These are phyloP conservation scores for Acholoe squamosa DNA, from an alignment of 2,888 invertebrate species.

Conservation along the genomic window DNA sequence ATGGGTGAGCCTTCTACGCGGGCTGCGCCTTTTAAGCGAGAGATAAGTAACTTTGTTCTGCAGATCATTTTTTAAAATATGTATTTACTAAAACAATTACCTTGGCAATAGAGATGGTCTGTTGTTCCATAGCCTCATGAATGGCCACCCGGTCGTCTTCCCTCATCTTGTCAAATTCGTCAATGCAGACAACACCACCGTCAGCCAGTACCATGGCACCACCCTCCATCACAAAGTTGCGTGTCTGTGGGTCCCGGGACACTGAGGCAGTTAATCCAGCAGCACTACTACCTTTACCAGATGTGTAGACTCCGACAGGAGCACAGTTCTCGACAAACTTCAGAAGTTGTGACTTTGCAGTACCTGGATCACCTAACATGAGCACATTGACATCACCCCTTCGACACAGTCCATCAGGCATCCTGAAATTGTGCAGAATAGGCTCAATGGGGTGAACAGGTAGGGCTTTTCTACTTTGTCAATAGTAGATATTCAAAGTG, in stretches of 20 bases:
- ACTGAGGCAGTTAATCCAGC: conserved; percentile 99
- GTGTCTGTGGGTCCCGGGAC: conserved; percentile 94
- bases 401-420: conserved; percentile 97
- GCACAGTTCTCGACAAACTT: conserved; percentile 98
- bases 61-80: no score
- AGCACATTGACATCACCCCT: conserved; percentile 98
- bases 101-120: conserved; percentile 99
- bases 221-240: conserved; percentile 98
- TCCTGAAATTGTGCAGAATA: conserved; percentile 78
- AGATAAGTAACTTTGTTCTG: no score
- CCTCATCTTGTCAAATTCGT: conserved; percentile 99
- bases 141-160: conserved; percentile 99
- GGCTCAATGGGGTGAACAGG: neutral
- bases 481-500: no score
- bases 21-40: no score
- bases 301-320: conserved; percentile 96
- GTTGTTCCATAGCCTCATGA: conserved; percentile 99
- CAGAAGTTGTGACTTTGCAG: conserved; percentile 98
- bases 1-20: no score
- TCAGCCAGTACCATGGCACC: conserved; percentile 99
- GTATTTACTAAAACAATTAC: conserved; percentile 80
- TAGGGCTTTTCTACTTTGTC: no score
- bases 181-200: conserved; percentile 99
- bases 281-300: conserved; percentile 99
- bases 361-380: conserved; percentile 98